Percentiles rank a stretch among this genome's conserved stretches.
These are phyloP conservation scores for Papilio machaon DNA, from an alignment of 1,140 invertebrate species.

Conservation along the genomic window DNA sequence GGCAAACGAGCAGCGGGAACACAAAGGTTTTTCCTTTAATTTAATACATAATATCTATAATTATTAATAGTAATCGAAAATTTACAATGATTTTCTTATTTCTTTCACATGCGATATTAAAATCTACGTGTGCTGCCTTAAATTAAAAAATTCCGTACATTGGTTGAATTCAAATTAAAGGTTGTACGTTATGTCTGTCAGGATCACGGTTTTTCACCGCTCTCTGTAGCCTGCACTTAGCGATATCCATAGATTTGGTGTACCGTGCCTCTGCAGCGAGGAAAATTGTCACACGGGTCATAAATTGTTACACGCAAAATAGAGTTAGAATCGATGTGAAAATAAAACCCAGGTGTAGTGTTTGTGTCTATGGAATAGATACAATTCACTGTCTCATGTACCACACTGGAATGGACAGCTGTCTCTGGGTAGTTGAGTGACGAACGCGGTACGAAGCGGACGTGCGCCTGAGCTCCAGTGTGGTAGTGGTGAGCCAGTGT, in stretches of 20 bases:
- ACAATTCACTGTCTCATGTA: too few relatives aligned
- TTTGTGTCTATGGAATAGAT: too few relatives aligned
- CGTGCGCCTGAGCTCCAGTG: too few relatives aligned
- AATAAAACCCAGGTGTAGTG: neutral
- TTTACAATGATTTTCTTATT: neutral
- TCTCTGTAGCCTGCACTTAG: constrained; percentile 33
- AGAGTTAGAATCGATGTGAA: constrained; percentile 18
- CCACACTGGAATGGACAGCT: too few relatives aligned
- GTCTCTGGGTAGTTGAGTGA: too few relatives aligned
- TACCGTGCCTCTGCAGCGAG: neutral
- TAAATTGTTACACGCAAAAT: constrained; percentile 36
- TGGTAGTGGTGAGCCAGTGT: too few relatives aligned
- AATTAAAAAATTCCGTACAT: neutral
- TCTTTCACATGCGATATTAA: neutral
- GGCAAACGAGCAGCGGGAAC: too few relatives aligned
- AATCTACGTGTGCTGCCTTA: neutral
- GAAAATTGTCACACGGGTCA: constrained; percentile 33
- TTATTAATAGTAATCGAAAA: neutral
- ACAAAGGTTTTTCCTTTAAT: too few relatives aligned
- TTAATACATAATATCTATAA: neutral
- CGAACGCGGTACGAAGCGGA: too few relatives aligned
- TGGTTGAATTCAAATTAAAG: constrained; percentile 5
- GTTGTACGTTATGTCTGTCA: constrained; percentile 34
- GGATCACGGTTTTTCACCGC: constrained; percentile 37
- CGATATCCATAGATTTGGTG: constrained; percentile 33